Evolutionary conservation across 2,888 invertebrate species (phyloP).

Genomic region (Dicranocentrus wangi): DNA sequence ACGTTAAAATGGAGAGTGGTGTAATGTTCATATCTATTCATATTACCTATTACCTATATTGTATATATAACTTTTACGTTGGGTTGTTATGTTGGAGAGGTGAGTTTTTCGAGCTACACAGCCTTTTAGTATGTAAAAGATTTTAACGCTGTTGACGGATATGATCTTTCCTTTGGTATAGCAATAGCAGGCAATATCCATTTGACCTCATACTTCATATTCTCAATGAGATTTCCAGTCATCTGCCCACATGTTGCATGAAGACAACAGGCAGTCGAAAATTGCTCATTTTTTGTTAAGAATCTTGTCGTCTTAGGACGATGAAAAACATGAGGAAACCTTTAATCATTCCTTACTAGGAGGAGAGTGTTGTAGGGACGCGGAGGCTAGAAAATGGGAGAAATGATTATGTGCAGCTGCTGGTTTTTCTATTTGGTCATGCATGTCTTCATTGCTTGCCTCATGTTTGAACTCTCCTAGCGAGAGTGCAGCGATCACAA

Average conservation of each 20-base stretch:
- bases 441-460: constrained; percentile 39
- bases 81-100: too few relatives aligned
- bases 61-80: too few relatives aligned
- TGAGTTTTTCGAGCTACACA: too few relatives aligned
- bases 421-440: constrained; percentile 21
- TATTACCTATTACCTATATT: not conserved
- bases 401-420: constrained; percentile 44
- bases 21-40: not conserved
- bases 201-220: constrained; percentile 18
- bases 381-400: constrained; percentile 10
- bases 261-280: constrained; percentile 50
- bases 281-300: constrained; percentile 37
- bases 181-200: too few relatives aligned
- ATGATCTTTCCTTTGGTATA: too few relatives aligned
- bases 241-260: constrained; percentile 55
- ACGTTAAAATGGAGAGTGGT: not conserved
- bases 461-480: constrained; percentile 9
- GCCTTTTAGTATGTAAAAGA: not conserved
- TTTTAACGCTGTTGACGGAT: too few relatives aligned
- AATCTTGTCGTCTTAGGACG: constrained; percentile 19
- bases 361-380: constrained; percentile 10
- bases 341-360: constrained; percentile 52
- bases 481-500: not conserved
- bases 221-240: constrained; percentile 13
- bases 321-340: constrained; percentile 37